These are phyloP conservation scores for Aspidiotus destructor DNA, from an alignment of 2,888 invertebrate species.

Conservation along the genomic window DNA sequence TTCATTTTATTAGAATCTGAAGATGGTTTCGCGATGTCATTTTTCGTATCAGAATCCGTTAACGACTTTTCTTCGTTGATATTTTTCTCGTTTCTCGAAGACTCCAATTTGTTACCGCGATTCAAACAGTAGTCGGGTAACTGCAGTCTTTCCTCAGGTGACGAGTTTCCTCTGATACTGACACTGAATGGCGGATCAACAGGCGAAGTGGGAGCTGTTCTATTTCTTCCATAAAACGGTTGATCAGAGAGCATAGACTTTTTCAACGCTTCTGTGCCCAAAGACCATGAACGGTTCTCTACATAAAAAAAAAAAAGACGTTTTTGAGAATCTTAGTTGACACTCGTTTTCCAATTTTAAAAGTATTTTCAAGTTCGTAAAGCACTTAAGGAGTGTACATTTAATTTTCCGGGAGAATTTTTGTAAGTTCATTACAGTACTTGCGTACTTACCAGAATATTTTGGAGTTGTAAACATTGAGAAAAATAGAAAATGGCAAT, in stretches of 20 bases:
- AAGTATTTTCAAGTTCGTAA: no score
- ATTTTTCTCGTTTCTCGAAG: neutral
- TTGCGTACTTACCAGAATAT: no score
- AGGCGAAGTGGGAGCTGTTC: constrained; percentile 28
- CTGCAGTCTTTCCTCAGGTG: no score
- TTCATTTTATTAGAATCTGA: neutral
- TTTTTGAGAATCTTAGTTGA: no score
- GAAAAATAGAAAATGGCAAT: no score
- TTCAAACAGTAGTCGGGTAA: no score
- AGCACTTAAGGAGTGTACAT: no score
- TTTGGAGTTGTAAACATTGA: no score
- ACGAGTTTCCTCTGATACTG: neutral
- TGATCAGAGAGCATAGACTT: neutral
- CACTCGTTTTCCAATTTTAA: no score
- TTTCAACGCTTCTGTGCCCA: constrained; percentile 21
- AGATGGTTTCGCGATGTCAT: neutral
- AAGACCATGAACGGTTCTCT: constrained; percentile 29
- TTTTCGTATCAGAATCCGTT: neutral
- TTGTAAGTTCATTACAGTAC: no score
- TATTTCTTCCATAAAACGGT: constrained; percentile 3
- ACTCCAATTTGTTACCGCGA: no score
- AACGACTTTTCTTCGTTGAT: neutral
- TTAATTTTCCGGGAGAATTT: no score
- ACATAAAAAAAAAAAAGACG: neutral
- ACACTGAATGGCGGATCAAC: constrained; percentile 8